Base-by-base conservation (phyloP, 2,113 vertebrate genomes). In the Dipodomys spectabilis region DNA sequence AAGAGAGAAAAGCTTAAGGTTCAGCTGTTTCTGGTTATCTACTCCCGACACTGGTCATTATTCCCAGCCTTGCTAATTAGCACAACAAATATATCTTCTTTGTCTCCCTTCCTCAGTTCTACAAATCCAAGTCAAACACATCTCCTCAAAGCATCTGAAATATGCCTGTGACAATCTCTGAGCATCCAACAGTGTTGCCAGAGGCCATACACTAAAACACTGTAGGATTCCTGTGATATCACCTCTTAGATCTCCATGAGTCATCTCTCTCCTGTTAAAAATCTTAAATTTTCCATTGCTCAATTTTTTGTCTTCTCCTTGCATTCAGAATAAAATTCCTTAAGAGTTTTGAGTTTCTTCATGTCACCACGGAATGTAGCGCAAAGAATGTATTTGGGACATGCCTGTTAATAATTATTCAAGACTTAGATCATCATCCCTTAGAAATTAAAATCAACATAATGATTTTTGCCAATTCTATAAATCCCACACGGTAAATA, bases 371-470 rank as follows among this genome's bases (percentile, higher is more conserved):
- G 65, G 35, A 49, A n/a, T 49, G 49, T 13, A 18, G n/a, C 27
- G 81, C 72, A 86, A 86, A 84, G 35, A 23, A 91, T 39, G 35
- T 28, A 72, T 35, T 45, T 28, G 83, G 25, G n/a, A 75, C 88
- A 72, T 10, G 25, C 23, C 9, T 35, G 2, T 35, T 65, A 57
- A 57, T 57, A 57, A 57, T 57, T 57, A 12, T 20, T 62, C 57
- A 64, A 86, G 20, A 32, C 25, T 82, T 19, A 28, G 30, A 89
- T n/a, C 13, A 23, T 27, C 6, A 7, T 65, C 28, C 11, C 49
- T 86, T 86, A 84, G 86, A 87, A 95, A 82, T 53, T 72, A 91
- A 72, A 32, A 30, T 44, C 69, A 68, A 72, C 90, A 69, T 10
- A 78, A 32, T 77, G 30, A 75, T 32, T 49, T 79, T 69, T 74